Percentiles rank a stretch among this genome's conserved stretches.
Evolutionary conservation across 2,888 invertebrate genomes (phyloP).

Genomic region (Acrobasis consociella): DNA sequence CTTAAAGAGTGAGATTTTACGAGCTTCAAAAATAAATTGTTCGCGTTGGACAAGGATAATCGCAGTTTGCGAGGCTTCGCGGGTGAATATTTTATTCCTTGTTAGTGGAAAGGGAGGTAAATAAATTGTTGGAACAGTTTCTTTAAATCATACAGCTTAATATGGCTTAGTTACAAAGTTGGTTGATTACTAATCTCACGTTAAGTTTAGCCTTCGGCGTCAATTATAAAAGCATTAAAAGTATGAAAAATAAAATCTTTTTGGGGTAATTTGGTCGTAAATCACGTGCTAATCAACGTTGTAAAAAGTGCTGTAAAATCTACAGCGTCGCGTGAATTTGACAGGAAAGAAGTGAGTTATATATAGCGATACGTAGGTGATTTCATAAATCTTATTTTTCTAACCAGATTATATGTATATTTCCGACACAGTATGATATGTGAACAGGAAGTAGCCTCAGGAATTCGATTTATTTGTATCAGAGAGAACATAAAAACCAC

Average conservation of each 20-base stretch:
- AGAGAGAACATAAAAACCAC: no score
- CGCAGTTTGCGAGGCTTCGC: slow-evolving; percentile 60
- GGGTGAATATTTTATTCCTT: slow-evolving; percentile 68
- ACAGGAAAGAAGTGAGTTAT: slow-evolving; percentile 43
- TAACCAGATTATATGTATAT: neutral
- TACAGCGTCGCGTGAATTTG: slow-evolving; percentile 43
- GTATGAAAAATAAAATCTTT: slow-evolving; percentile 42
- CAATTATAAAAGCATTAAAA: slow-evolving; percentile 57
- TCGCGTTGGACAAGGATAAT: slow-evolving; percentile 60
- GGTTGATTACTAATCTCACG: neutral
- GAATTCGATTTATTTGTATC: no score
- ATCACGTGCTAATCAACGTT: slow-evolving; percentile 55
- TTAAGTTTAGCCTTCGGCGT: slow-evolving; percentile 32
- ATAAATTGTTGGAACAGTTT: slow-evolving; percentile 55
- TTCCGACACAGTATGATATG: neutral
- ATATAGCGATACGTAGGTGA: slow-evolving; percentile 31
- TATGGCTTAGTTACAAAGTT: neutral
- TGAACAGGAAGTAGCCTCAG: neutral
- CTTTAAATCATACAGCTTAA: slow-evolving; percentile 14
- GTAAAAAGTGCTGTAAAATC: slow-evolving; percentile 53
- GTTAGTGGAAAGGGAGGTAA: slow-evolving; percentile 62
- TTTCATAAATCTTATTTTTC: neutral
- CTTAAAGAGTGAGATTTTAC: slow-evolving; percentile 79
- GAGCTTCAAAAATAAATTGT: slow-evolving; percentile 79
- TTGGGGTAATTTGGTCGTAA: slow-evolving; percentile 50